phyloP scores from a whole-genome alignment of 2,113 vertebrate genomes.

The Myiopsitta monachus region DNA sequence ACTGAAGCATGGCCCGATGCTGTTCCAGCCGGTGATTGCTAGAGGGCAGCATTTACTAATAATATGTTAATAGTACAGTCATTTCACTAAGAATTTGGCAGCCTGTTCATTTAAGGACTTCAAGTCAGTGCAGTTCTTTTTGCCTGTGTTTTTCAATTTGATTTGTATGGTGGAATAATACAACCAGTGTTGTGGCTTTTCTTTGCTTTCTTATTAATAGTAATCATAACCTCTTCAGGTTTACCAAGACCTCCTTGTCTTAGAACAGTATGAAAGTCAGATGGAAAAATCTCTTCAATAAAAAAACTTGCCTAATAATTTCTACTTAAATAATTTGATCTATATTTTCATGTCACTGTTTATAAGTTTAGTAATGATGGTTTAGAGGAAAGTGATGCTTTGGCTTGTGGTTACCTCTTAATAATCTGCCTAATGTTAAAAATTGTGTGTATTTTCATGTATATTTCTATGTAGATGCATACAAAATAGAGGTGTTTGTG shows the following conservation, averaged over 20 bases:
- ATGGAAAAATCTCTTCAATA: background rate
- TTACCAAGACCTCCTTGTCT: background rate
- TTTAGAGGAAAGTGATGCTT: background rate
- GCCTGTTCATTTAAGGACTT: background rate
- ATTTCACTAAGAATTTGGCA: background rate
- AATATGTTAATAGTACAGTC: background rate
- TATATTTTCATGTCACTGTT: background rate
- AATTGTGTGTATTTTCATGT: background rate
- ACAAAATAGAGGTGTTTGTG: background rate
- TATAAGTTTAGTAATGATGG: background rate
- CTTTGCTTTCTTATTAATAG: background rate
- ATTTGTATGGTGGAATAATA: too few relatives aligned
- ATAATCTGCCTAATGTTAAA: background rate
- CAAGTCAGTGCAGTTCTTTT: background rate
- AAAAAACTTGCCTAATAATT: background rate
- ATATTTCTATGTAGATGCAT: background rate
- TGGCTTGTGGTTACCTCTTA: background rate
- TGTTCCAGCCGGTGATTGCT: background rate
- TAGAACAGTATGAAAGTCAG: background rate
- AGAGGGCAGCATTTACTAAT: constrained; percentile 67
- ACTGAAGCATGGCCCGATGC: too few relatives aligned
- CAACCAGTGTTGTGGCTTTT: background rate
- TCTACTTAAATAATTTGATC: background rate
- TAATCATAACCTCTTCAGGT: background rate
- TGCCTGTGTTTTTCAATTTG: background rate